Conservation (phyloP, 2,797 vertebrate species). For the Orestias chungarensis region DNA sequence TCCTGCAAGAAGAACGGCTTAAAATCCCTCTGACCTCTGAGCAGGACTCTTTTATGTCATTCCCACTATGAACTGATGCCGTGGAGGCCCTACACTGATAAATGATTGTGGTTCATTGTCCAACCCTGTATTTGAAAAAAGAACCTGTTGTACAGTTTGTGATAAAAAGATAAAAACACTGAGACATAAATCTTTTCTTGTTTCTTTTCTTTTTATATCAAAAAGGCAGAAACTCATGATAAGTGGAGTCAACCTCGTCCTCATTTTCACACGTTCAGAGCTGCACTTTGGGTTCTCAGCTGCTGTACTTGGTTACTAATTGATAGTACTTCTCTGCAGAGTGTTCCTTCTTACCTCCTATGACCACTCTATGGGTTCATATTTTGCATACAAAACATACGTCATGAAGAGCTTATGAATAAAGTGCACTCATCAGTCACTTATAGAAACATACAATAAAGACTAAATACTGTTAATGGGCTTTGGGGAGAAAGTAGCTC, state of each 20-base stretch:
- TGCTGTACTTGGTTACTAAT: background rate
- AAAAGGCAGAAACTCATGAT: conserved; percentile 17
- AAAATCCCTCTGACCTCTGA: too few relatives aligned
- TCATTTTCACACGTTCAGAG: conserved; percentile 12
- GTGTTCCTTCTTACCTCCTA: conserved; percentile 4
- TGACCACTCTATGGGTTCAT: conserved; percentile 3
- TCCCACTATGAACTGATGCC: too few relatives aligned
- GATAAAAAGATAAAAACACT: conserved; percentile 16
- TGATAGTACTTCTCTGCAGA: conserved; percentile 5
- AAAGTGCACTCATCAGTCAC: conserved; percentile 3
- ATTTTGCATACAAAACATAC: conserved; percentile 7
- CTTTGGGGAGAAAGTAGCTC: background rate
- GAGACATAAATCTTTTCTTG: conserved; percentile 31
- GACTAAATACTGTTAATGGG: background rate
- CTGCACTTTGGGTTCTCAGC: background rate
- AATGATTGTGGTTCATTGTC: too few relatives aligned
- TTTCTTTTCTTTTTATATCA: conserved; percentile 13
- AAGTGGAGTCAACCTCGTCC: background rate
- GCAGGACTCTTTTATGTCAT: too few relatives aligned
- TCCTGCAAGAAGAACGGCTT: too few relatives aligned
- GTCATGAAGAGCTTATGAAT: background rate
- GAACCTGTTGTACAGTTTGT: conserved; percentile 44
- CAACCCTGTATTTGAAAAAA: too few relatives aligned
- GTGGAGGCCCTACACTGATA: too few relatives aligned
- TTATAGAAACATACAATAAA: background rate